phyloP scores from a whole-genome alignment of 1,140 invertebrate species.

The Coboldia fuscipes region DNA sequence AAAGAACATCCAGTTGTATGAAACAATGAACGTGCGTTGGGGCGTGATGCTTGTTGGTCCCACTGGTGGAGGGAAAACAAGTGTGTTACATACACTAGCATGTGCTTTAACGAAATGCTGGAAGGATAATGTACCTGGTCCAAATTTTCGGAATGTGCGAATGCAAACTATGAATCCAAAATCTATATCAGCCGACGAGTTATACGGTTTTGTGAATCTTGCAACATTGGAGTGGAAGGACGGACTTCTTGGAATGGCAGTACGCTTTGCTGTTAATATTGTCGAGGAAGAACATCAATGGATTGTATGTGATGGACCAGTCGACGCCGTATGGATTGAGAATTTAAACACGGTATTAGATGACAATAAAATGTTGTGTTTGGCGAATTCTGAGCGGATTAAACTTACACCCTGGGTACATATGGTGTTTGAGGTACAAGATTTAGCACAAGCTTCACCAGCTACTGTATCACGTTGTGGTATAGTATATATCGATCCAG shows the following conservation, averaged over 20 bases:
- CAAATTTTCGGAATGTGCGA: slow-evolving; percentile 35
- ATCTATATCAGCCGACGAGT: slow-evolving; percentile 65
- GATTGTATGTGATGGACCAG: slow-evolving; percentile 75
- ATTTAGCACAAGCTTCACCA: slow-evolving; percentile 66
- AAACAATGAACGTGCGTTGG: slow-evolving; percentile 81
- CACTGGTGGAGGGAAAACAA: slow-evolving; percentile 62
- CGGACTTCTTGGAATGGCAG: slow-evolving; percentile 52
- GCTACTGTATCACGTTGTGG: slow-evolving; percentile 69
- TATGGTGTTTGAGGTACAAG: slow-evolving; percentile 78
- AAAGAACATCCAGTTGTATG: slow-evolving; percentile 71
- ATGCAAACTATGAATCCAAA: slow-evolving; percentile 71
- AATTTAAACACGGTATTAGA: slow-evolving; percentile 87
- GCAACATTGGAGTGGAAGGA: slow-evolving; percentile 79
- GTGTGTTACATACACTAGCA: slow-evolving; percentile 40
- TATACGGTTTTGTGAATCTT: slow-evolving; percentile 72
- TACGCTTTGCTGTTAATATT: slow-evolving; percentile 43
- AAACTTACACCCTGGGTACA: slow-evolving; percentile 63
- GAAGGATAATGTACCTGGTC: slow-evolving; percentile 27
- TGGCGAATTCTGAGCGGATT: slow-evolving; percentile 75
- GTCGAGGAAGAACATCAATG: slow-evolving; percentile 49
- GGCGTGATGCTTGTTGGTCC: slow-evolving; percentile 86
- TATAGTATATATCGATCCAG: slow-evolving; percentile 81
- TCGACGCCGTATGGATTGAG: slow-evolving; percentile 89
- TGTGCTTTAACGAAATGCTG: slow-evolving; percentile 37
- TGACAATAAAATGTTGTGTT: slow-evolving; percentile 82